phyloP scores from a whole-genome alignment of 2,797 vertebrate genomes.

The Siniperca undulata region DNA sequence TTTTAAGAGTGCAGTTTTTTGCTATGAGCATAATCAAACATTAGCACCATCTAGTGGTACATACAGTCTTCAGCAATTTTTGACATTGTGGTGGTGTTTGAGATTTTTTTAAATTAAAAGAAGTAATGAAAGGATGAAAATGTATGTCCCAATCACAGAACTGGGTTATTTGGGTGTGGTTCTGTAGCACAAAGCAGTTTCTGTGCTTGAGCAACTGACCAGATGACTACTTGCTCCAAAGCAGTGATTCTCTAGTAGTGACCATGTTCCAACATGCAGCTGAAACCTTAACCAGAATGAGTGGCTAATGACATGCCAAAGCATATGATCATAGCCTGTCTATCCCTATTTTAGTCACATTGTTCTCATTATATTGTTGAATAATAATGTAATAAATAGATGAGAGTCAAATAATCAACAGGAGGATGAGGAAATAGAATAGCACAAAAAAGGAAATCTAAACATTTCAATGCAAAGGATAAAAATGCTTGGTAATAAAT shows the following conservation, averaged over 20 bases:
- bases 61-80: not conserved
- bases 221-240: constrained; percentile 17
- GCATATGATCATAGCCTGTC: constrained; percentile 21
- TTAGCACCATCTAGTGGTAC: constrained; percentile 73
- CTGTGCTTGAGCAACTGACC: constrained; percentile 5
- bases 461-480: not conserved
- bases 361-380: not conserved
- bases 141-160: not conserved
- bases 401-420: not conserved
- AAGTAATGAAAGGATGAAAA: not conserved
- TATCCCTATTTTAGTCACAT: not conserved
- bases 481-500: not conserved
- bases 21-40: constrained; percentile 16
- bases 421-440: not conserved
- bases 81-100: not conserved
- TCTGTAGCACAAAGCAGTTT: constrained; percentile 1
- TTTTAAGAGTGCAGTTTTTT: not conserved
- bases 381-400: constrained; percentile 7
- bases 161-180: not conserved
- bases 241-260: constrained; percentile 24
- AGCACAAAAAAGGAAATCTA: not conserved
- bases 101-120: not conserved
- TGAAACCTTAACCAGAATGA: constrained; percentile 28
- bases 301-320: constrained; percentile 19
- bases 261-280: constrained; percentile 15